Percentiles rank a stretch among this genome's conserved stretches.
These are phyloP conservation scores for Electrona antarctica DNA, from an alignment of 2,113 vertebrate genomes.

Conservation along the genomic window DNA sequence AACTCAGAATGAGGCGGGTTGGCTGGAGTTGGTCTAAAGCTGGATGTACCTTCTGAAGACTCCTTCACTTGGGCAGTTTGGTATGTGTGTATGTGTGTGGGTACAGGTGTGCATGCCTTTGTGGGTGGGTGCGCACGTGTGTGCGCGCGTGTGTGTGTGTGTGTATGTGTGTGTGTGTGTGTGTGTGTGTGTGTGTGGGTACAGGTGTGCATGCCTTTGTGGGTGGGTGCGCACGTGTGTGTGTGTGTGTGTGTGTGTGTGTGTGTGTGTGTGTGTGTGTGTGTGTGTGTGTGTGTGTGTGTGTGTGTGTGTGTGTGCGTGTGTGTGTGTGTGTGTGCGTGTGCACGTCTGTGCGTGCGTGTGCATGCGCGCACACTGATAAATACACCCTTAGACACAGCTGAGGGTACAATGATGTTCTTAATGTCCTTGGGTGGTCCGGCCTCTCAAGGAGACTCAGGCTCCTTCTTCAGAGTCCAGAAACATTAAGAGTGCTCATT, in stretches of 20 bases:
- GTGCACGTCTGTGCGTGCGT: conserved; percentile 42
- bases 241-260: no score
- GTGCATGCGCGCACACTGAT: conserved; percentile 22
- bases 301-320: conserved; percentile 25
- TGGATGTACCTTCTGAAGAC: conserved; percentile 57
- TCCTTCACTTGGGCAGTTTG: conserved; percentile 51
- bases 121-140: conserved; percentile 4
- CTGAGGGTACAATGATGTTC: conserved; percentile 65
- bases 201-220: background rate
- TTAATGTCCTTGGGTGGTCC: conserved; percentile 74
- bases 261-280: conserved; percentile 25
- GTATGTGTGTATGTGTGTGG: conserved; percentile 32
- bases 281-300: conserved; percentile 27
- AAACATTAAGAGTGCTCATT: conserved; percentile 63
- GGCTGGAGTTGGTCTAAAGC: conserved; percentile 51
- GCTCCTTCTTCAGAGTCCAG: conserved; percentile 42
- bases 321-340: conserved; percentile 33
- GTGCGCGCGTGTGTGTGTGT: conserved; percentile 22
- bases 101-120: background rate
- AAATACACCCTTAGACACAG: conserved; percentile 63
- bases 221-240: conserved; percentile 5
- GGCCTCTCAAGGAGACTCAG: conserved; percentile 45
- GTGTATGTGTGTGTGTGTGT: conserved; percentile 18
- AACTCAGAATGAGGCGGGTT: conserved; percentile 50
- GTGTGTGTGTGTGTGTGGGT: conserved; percentile 4